Evolutionary conservation across 2,797 vertebrate species (phyloP).

Genomic region (Epinephelus malabaricus): DNA sequence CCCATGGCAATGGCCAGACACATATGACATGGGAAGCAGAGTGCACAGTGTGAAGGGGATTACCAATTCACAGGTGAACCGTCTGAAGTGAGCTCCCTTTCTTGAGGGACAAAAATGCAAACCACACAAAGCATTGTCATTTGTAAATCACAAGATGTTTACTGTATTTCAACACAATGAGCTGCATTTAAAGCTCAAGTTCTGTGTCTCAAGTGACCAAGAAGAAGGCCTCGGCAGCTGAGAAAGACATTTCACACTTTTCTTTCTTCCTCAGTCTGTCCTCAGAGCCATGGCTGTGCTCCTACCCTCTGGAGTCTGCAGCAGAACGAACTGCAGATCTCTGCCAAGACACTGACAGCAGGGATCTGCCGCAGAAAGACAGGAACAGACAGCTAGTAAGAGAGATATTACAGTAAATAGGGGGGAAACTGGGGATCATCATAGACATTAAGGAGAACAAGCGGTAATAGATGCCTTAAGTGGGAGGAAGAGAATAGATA

Average conservation of each 20-base stretch:
- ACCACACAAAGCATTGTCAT: not conserved
- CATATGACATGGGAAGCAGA: conserved; percentile 50
- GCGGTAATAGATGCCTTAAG: conserved; percentile 36
- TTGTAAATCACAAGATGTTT: conserved; percentile 29
- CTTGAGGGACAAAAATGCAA: conserved; percentile 19
- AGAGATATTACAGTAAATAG: conserved; percentile 35
- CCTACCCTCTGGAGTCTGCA: conserved; percentile 49
- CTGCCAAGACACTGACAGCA: conserved; percentile 43
- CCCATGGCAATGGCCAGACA: conserved; percentile 71
- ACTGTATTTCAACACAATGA: not conserved
- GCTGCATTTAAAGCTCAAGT: conserved; percentile 10
- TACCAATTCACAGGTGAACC: conserved; percentile 44
- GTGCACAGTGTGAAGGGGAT: conserved; percentile 11
- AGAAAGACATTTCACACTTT: conserved; percentile 47
- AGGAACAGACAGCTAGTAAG: not conserved
- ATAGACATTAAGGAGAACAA: conserved; percentile 12
- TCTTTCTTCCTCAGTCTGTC: conserved; percentile 22
- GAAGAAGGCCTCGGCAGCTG: conserved; percentile 52
- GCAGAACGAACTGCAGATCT: conserved; percentile 46
- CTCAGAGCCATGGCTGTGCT: conserved; percentile 20
- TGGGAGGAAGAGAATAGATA: conserved; percentile 27
- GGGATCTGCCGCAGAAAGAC: conserved; percentile 24
- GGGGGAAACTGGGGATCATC: conserved; percentile 32
- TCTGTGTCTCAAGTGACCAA: conserved; percentile 37
- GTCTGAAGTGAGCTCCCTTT: conserved; percentile 12